Conservation (phyloP, 2,113 vertebrate genomes). For the Acinonyx jubatus region DNA sequence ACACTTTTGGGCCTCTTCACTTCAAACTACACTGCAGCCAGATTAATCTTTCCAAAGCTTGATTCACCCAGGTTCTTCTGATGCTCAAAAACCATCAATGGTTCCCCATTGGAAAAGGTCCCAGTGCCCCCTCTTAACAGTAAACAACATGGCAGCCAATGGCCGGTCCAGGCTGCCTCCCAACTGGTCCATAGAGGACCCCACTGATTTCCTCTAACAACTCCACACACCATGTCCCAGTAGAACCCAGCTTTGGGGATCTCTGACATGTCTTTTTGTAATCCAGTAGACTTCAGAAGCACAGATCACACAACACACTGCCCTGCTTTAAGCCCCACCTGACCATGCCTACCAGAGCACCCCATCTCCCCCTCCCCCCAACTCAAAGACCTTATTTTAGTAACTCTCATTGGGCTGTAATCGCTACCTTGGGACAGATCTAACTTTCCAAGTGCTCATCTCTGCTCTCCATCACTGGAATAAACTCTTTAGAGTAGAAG, state of each 20-base stretch:
- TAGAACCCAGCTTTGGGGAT: neutral
- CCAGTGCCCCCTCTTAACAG: neutral
- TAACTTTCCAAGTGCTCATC: neutral
- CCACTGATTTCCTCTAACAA: neutral
- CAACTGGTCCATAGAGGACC: neutral
- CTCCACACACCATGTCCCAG: neutral
- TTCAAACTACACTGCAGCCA: neutral
- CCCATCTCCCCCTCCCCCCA: no score
- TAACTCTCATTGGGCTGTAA: neutral
- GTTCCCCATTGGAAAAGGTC: neutral
- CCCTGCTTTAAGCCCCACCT: neutral
- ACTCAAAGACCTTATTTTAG: neutral
- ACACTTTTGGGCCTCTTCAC: neutral
- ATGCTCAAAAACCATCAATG: neutral
- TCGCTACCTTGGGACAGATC: neutral
- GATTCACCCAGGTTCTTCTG: neutral
- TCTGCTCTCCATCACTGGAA: neutral
- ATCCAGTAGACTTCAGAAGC: neutral
- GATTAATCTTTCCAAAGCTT: neutral
- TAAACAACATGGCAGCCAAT: neutral
- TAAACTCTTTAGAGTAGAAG: neutral
- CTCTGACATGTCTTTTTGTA: neutral
- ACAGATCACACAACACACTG: neutral
- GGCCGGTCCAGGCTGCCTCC: neutral
- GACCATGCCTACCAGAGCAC: rapidly evolving